Percentiles rank a stretch among this genome's conserved stretches.
Conservation (phyloP, 35 echinoderm and acorn worm genomes). For the Apostichopus japonicus region DNA sequence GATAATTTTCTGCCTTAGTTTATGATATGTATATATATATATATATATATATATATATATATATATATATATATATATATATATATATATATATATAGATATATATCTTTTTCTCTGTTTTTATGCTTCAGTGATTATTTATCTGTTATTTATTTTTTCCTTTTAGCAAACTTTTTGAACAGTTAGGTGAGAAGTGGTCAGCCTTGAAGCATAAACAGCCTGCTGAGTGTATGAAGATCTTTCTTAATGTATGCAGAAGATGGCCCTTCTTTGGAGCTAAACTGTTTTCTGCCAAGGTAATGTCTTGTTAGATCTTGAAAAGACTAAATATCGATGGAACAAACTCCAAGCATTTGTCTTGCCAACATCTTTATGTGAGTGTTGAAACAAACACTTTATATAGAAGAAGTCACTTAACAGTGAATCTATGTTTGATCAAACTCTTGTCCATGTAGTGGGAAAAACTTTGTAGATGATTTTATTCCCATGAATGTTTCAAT, state of each 20-base stretch:
- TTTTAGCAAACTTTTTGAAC: conserved; percentile 69
- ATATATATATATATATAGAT: no score
- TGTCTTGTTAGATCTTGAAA: neutral
- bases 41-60: no score
- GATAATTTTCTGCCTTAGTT: no score
- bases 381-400: neutral
- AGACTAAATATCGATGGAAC: neutral
- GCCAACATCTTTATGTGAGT: no score
- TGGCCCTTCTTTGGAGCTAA: conserved; percentile 96
- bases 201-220: conserved; percentile 68
- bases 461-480: no score
- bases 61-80: no score
- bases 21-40: no score
- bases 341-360: no score
- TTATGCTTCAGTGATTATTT: neutral
- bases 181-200: conserved; percentile 82
- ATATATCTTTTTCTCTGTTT: no score
- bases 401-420: neutral
- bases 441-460: no score
- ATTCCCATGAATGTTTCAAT: no score
- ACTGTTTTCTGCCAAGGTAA: conserved; percentile 94
- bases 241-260: conserved; percentile 84
- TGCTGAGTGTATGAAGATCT: conserved; percentile 82
- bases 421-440: no score
- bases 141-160: neutral